Base-by-base conservation (phyloP, 2,113 vertebrate species). In the Apodemus sylvaticus region DNA sequence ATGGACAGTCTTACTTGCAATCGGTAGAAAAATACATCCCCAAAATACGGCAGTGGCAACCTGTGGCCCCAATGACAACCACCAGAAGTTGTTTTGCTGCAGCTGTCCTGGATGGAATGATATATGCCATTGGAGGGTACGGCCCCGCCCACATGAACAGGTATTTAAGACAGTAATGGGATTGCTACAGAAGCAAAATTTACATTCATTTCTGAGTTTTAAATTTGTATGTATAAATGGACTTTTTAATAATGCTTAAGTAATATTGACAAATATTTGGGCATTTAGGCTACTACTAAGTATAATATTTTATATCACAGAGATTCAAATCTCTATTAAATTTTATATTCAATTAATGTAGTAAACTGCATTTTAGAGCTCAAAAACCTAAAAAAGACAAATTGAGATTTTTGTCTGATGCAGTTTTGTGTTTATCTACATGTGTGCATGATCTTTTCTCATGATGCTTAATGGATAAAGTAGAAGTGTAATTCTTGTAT, bases 81-180 rank as follows among this genome's bases (percentile, higher is more conserved):
- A 99, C 99, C 0, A 98, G 99, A 66, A 99, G 99, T 94, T 99
- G 99, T 97, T 99, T 99, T 86, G 99, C 99, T 9, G 99, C 99
- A 0, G 99, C 99, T 0, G 99, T 99, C 70, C 97, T 99, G 94
- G 99, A 99, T 8, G 99, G 99, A 31, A 99, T 99, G 99, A 99
- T 99, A 58, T 99, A 99, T 0, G 99, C 99, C 96, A 99, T 99
- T 3, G 99, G 99, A 19, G 99, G 99, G 0, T 99, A 99, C 0
- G 99, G 99, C 0, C 99, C 99, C 4, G 99, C 99, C 16, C 99
- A 99, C 81, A 99, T 99, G 99, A 99, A 99, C 99, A 99, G 99
- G 99, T 99, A 98, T 1, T 58, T 34, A 79, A 77, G 39, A 79
- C 81, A 55, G 53, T 78, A 85, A 92, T 85, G 26, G 74, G 51